These are phyloP conservation scores for Nymphalis io DNA, from an alignment of 1,140 invertebrate genomes.

Conservation along the genomic window DNA sequence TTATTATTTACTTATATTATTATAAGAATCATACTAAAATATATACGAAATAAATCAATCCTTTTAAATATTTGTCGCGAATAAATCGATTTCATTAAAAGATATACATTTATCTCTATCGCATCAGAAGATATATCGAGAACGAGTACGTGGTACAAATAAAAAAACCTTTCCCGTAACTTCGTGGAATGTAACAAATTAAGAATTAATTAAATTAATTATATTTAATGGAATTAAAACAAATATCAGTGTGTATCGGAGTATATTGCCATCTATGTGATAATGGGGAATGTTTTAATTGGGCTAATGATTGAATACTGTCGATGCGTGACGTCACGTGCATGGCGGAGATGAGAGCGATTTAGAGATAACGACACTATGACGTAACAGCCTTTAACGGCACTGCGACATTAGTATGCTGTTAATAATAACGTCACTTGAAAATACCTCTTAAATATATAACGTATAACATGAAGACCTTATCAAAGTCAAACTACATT, in stretches of 20 bases:
- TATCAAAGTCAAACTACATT: no score
- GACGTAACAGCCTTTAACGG: neutral
- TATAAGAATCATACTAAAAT: no score
- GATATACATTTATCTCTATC: slow-evolving; percentile 1
- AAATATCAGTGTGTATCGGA: slow-evolving; percentile 17
- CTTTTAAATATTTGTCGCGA: neutral
- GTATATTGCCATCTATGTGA: slow-evolving; percentile 30
- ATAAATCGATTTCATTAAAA: neutral
- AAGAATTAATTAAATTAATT: slow-evolving; percentile 27
- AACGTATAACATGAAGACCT: no score
- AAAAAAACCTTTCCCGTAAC: slow-evolving; percentile 19
- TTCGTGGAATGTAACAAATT: slow-evolving; percentile 20
- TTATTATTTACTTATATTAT: neutral
- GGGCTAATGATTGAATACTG: slow-evolving; percentile 55
- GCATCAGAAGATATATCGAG: slow-evolving; percentile 16
- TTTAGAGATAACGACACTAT: neutral
- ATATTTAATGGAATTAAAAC: slow-evolving; percentile 33
- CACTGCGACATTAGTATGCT: neutral
- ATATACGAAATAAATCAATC: no score
- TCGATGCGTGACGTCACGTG: slow-evolving; percentile 38
- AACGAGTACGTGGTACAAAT: neutral
- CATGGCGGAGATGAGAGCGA: slow-evolving; percentile 7
- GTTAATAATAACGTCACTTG: neutral
- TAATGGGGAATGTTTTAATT: slow-evolving; percentile 70
- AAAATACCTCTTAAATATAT: neutral